Base-by-base conservation (phyloP, 92 coral and sea anemone genomes). In the Blastomussa wellsi region DNA sequence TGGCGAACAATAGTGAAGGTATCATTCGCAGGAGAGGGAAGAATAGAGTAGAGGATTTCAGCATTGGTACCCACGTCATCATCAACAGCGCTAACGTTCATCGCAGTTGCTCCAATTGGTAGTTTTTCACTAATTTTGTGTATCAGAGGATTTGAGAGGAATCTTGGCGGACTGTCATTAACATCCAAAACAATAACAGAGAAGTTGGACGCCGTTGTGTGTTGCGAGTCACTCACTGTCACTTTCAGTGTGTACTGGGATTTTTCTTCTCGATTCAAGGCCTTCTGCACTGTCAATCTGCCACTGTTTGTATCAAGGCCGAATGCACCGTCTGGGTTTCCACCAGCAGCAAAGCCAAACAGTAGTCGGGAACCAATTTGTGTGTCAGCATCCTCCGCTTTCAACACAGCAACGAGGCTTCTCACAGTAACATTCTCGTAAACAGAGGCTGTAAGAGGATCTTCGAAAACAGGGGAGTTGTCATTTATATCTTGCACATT, bases 131-230 rank as follows among this genome's bases (percentile, higher is more conserved):
- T 74, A 38, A 95, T 70, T 39, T 86, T 42, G 55, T 82, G 86
- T 36, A 49, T 75, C 51, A 88, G 86, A 26, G 86, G 89, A 75
- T 86, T 82, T 59, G 86, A 87, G 16, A 71, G 60, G 91, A 97
- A 95, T 41, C 74, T 80, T 39, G 99, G 99, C 28, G 97, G 93
- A 60, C 87, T 93, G 67, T 97, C 99, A 76, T 97, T 95, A 9
- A 95, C 92, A 85, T 97, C 99, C 60, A 80, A 44, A 1, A 97
- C 87, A 41, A 66, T 52, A 11, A 97, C 92, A 44, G 83, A 88
- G 81, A 95, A 74, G 77, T 72, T 53, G 55, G 93, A 76, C 59
- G 73, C 33, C 24, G 93, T 84, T 69, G 59, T 84, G 79, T 92
- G 93, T n/a, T 80, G 76, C 26, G 93, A 83, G 76, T 96, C 99